Percentiles rank a stretch among this genome's conserved stretches.
Conservation (phyloP, 2,797 vertebrate species). For the Sebastes alutus region DNA sequence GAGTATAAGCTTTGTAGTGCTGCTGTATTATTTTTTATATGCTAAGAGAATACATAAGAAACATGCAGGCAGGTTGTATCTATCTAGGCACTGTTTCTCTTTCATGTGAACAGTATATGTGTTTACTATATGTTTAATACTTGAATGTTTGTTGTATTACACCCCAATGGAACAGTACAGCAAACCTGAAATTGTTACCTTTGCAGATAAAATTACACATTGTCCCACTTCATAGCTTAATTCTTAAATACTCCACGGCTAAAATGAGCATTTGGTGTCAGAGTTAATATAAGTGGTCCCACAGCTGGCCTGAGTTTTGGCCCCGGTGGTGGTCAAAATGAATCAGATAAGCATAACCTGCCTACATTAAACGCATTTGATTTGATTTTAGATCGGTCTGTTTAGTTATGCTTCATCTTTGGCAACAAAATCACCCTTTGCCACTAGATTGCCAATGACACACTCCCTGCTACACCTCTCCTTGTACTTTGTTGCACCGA, state of each 20-base stretch:
- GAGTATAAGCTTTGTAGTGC: not conserved
- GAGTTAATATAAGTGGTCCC: not conserved
- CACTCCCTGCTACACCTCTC: not conserved
- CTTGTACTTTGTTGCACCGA: not conserved
- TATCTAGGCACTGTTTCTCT: not conserved
- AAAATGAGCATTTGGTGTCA: not conserved
- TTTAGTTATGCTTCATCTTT: not conserved
- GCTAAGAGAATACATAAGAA: not conserved
- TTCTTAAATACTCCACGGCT: not conserved
- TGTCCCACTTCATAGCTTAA: not conserved
- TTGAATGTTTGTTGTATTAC: not conserved
- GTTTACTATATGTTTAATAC: not conserved
- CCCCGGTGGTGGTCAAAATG: not conserved
- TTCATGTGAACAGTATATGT: not conserved
- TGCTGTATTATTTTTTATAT: not conserved
- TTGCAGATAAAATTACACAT: not conserved
- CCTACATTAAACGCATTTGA: not conserved
- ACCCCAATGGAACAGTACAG: not conserved
- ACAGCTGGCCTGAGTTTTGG: not conserved
- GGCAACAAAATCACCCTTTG: not conserved
- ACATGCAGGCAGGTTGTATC: not conserved
- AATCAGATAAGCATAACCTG: not conserved
- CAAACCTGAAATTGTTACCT: not conserved
- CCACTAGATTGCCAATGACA: not conserved
- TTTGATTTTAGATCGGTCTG: not conserved